Evolutionary conservation across 1,140 invertebrate species (phyloP).

Genomic region (Drosophila auraria): DNA sequence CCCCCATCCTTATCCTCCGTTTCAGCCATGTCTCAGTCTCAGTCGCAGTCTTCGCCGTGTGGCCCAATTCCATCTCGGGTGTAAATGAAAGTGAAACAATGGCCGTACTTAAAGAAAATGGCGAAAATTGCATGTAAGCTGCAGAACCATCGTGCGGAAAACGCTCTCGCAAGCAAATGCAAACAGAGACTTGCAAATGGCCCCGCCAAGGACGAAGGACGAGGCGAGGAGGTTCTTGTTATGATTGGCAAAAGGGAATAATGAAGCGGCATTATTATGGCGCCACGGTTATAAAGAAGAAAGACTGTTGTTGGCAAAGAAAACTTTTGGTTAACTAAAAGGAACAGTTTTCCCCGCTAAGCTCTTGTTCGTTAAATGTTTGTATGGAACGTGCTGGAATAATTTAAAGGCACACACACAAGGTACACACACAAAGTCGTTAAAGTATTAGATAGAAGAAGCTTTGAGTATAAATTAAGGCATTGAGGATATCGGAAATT

Average conservation of each 20-base stretch:
- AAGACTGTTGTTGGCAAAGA: slow-evolving; percentile 22
- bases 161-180: slow-evolving; percentile 40
- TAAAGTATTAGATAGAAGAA: not conserved
- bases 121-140: slow-evolving; percentile 79
- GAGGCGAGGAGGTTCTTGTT: slow-evolving; percentile 31
- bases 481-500: too few species aligned
- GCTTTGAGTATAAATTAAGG: not conserved
- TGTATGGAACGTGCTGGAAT: not conserved
- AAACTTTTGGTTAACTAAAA: slow-evolving; percentile 23
- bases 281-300: slow-evolving; percentile 19
- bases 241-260: slow-evolving; percentile 57
- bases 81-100: slow-evolving; percentile 80
- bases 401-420: too few species aligned
- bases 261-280: slow-evolving; percentile 49
- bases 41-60: slow-evolving; percentile 60
- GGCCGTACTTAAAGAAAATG: slow-evolving; percentile 81
- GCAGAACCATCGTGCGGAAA: slow-evolving; percentile 37
- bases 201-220: slow-evolving; percentile 33
- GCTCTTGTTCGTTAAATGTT: not conserved
- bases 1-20: slow-evolving; percentile 1
- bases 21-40: slow-evolving; percentile 45
- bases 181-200: slow-evolving; percentile 52
- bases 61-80: slow-evolving; percentile 75
- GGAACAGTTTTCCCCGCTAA: slow-evolving; percentile 2
- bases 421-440: not conserved